These are phyloP conservation scores for Beris chalybata DNA, from an alignment of 2,888 invertebrate genomes.

Conservation along the genomic window DNA sequence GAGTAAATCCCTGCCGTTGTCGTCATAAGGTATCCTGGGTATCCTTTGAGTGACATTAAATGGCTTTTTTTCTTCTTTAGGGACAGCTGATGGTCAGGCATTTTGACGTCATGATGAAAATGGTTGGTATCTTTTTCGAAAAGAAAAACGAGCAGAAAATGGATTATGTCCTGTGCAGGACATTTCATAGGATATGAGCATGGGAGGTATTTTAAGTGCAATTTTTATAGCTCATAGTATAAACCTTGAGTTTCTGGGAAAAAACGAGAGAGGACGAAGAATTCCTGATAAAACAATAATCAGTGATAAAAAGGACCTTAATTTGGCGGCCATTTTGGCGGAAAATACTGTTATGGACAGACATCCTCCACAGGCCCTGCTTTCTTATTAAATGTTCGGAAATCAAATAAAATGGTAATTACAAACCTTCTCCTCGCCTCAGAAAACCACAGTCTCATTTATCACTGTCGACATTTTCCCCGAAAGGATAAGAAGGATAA, in stretches of 20 bases:
- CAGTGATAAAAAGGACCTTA: too few relatives aligned
- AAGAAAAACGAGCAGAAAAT: conserved; percentile 18
- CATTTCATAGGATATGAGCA: not conserved
- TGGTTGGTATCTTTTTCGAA: not conserved
- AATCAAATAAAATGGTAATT: too few relatives aligned
- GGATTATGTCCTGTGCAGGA: not conserved
- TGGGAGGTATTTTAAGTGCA: conserved; percentile 5
- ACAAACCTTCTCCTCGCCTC: conserved; percentile 4
- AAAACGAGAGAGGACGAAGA: too few relatives aligned
- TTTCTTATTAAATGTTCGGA: not conserved
- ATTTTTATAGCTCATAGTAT: too few relatives aligned
- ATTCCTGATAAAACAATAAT: too few relatives aligned
- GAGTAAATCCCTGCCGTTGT: conserved; percentile 30
- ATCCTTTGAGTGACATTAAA: conserved; percentile 1
- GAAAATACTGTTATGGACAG: too few relatives aligned
- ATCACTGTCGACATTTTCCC: conserved; percentile 24
- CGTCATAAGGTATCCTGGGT: not conserved
- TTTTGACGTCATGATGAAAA: conserved; percentile 10
- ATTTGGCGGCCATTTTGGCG: too few relatives aligned
- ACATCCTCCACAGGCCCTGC: not conserved
- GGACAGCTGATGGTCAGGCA: conserved; percentile 17
- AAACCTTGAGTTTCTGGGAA: too few relatives aligned
- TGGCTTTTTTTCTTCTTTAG: conserved; percentile 7
- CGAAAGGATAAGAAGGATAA: conserved; percentile 32
- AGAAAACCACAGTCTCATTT: conserved; percentile 14